A percentile compares a stretch with the other conserved stretches of the same genome.
phyloP scores from a whole-genome alignment of 2,888 invertebrate species.

The Drosophila neotestacea region DNA sequence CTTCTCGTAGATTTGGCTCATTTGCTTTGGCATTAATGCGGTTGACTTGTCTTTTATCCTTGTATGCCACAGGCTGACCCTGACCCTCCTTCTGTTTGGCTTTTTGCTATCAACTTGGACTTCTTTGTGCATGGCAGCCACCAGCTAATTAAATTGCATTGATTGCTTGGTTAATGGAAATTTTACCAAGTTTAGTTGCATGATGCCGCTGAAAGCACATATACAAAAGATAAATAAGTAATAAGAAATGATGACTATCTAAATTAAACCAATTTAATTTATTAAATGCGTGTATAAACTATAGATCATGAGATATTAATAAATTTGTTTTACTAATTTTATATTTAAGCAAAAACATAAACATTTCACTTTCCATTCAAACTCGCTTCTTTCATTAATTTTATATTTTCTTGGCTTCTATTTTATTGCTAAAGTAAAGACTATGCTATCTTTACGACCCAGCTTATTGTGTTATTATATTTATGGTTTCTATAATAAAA shows the following conservation, averaged over 20 bases:
- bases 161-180: constrained; percentile 27
- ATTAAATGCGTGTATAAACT: too few relatives aligned
- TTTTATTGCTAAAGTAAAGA: background rate
- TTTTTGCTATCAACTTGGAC: constrained; percentile 3
- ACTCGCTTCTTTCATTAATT: too few relatives aligned
- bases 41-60: background rate
- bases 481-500: background rate
- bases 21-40: constrained; percentile 38
- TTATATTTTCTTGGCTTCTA: background rate
- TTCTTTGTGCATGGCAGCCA: constrained; percentile 1
- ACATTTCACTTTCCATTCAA: background rate
- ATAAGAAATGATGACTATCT: too few relatives aligned
- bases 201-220: constrained; percentile 26
- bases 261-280: too few relatives aligned
- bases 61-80: background rate
- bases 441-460: background rate
- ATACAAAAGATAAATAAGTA: background rate
- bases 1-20: constrained; percentile 19
- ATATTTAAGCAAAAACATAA: background rate
- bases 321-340: too few relatives aligned
- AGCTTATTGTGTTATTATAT: background rate
- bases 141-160: constrained; percentile 49
- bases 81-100: constrained; percentile 8
- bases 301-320: too few relatives aligned
- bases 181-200: constrained; percentile 19